Percentiles rank a stretch among this genome's conserved stretches.
These are phyloP conservation scores for Hemitrygon akajei DNA, from an alignment of 2,797 vertebrate genomes.

Conservation along the genomic window DNA sequence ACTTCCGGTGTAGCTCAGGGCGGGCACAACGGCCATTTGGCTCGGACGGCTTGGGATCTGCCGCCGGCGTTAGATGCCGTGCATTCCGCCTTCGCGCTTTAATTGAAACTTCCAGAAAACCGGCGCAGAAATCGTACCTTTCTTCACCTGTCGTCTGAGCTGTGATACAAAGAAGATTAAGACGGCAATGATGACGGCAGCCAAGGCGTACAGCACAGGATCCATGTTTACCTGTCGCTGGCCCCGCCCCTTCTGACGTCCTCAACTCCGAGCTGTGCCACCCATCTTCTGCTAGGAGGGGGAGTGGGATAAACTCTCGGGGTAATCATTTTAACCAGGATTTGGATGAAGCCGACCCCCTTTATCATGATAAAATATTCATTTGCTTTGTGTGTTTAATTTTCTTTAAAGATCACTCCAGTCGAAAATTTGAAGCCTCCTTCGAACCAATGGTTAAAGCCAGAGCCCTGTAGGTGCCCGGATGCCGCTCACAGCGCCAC, in stretches of 20 bases:
- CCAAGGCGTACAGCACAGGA: conserved; percentile 51
- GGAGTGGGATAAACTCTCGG: background rate
- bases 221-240: conserved; percentile 53
- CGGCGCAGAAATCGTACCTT: conserved; percentile 49
- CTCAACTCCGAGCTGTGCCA: background rate
- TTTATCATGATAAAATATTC: fast-evolving
- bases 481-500: background rate
- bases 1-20: too few relatives aligned
- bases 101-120: background rate
- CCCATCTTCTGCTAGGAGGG: background rate
- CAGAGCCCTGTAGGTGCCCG: too few relatives aligned
- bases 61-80: background rate
- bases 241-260: background rate
- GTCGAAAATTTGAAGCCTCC: background rate
- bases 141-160: conserved; percentile 51
- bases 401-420: background rate
- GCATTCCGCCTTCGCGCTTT: too few relatives aligned
- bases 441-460: background rate
- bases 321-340: too few relatives aligned
- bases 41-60: too few relatives aligned
- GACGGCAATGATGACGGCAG: conserved; percentile 55
- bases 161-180: conserved; percentile 59
- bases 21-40: too few relatives aligned
- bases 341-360: background rate
- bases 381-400: fast-evolving